Evolutionary conservation across 2,888 invertebrate genomes (phyloP).

Genomic region (Hipparchia semele): DNA sequence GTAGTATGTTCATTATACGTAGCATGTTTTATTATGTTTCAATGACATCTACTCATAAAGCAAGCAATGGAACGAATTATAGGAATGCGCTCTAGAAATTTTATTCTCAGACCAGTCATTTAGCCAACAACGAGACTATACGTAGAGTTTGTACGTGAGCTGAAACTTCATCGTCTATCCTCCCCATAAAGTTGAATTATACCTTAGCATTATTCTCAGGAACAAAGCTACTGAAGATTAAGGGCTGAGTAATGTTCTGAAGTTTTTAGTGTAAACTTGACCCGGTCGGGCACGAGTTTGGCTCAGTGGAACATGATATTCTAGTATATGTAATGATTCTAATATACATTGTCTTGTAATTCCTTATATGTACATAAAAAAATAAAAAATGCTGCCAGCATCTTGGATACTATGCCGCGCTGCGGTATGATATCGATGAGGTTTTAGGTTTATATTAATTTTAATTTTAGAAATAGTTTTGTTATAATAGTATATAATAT

Average conservation of each 20-base stretch:
- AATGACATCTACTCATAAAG: not conserved
- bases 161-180: slow-evolving; percentile 51
- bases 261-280: no score
- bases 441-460: no score
- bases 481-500: no score
- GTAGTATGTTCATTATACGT: not conserved
- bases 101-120: slow-evolving; percentile 37
- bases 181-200: slow-evolving; percentile 45
- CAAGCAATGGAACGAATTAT: slow-evolving; percentile 37
- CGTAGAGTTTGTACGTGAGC: slow-evolving; percentile 61
- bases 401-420: no score
- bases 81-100: slow-evolving; percentile 43
- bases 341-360: no score
- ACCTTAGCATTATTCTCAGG: slow-evolving; percentile 24
- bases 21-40: not conserved
- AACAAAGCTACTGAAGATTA: slow-evolving; percentile 11
- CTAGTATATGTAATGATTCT: no score
- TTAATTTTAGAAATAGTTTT: no score
- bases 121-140: slow-evolving; percentile 44
- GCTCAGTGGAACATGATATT: no score
- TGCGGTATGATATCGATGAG: no score
- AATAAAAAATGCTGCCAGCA: no score
- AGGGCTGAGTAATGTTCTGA: not conserved
- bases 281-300: no score
- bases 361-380: no score